Base-by-base conservation (phyloP, 1,140 invertebrate genomes). In the Tetranychus urticae region DNA sequence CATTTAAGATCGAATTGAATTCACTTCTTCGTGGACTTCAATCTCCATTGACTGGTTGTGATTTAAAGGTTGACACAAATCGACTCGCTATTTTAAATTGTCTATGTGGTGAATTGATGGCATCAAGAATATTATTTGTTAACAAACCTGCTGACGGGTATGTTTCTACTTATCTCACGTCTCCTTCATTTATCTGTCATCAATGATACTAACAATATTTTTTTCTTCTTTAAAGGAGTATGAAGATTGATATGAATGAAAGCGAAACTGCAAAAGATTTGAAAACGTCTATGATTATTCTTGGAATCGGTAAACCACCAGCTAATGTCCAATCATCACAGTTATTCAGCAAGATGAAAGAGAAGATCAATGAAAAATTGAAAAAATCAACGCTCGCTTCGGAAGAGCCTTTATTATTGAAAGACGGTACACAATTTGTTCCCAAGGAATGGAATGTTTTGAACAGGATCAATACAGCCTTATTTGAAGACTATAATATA, bases 401-500 rank as follows among this genome's bases (percentile, higher is more conserved):
- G 6, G 63, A 64, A 62, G 52, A 64, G 23, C 52, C 62, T 14
- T 35, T 64, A 12, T 34, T 64, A 10, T 37, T 64, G 14, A 35
- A 56, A 42, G n/a, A 37, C 45, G 45, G 45, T 14, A 39, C 12
- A 13, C 12, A 10, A 46, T 48, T 65, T 31, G 42, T 48, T 13
- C 13, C 39, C 7, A 33, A 60, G 14, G 62, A 60, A 56, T 65
- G 64, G 64, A 48, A 46, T 7, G 33, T 14, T 42, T 48, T 65
- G 31, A 36, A 63, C 13, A 14, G 14, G 31, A 12, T 61, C 5
- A 42, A 65, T 56, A 48, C 56, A 33, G 1, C 23, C 23, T 52
- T 65, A 10, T 13, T n/a, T 14, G 23, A 54, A 7, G 91, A 96
- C 68, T 96, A 91, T 69, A 77, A 78, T 68, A 76, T 86, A 48